Base-by-base conservation (phyloP, 2,888 invertebrate genomes). In the Sthenelais limicola region DNA sequence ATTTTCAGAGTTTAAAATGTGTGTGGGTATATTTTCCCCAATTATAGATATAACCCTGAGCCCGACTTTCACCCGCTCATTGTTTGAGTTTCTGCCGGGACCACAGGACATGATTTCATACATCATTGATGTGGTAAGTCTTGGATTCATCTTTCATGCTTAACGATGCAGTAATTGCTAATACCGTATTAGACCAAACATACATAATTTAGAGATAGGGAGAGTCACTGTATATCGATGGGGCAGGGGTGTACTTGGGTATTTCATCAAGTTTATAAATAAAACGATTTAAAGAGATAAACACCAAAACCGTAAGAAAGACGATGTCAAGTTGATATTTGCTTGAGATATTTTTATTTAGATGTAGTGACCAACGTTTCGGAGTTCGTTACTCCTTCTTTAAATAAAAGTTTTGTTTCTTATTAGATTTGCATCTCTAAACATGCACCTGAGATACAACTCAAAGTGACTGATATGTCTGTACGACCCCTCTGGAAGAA, bases 381-480 rank as follows among this genome's bases (percentile, higher is more conserved):
- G n/a, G n/a, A n/a, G n/a, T n/a, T n/a, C n/a, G n/a, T n/a, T n/a
- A n/a, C n/a, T n/a, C n/a, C n/a, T n/a, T 12, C 24, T 51, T 51
- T 51, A 12, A 51, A 18, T 3, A 18, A 18, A 18, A 5, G 54
- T 26, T 5, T 28, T 54, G 24, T 9, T 4, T 54, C 18, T 15
- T 76, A 79, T 5, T 77, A 86, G 86, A 70, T 86, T 56, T 80
- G 83, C 75, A 82, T 86, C 49, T 85, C 85, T 1, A 86, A 85
- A 68, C 84, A 86, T 79, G 84, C 86, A 5, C 77, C 82, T 32
- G 86, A 86, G 62, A 80, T 86, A 12, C 86, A 86, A 74, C 79
- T 86, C 49, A 84, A 85, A 74, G 82, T 84, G 32, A 80, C 82
- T n/a, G 86, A 86, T 76, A 73, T 83, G 67, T 82, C 85, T 24